Evolutionary conservation across 2,888 invertebrate species (phyloP).

Genomic region (Leucophora obtusa): DNA sequence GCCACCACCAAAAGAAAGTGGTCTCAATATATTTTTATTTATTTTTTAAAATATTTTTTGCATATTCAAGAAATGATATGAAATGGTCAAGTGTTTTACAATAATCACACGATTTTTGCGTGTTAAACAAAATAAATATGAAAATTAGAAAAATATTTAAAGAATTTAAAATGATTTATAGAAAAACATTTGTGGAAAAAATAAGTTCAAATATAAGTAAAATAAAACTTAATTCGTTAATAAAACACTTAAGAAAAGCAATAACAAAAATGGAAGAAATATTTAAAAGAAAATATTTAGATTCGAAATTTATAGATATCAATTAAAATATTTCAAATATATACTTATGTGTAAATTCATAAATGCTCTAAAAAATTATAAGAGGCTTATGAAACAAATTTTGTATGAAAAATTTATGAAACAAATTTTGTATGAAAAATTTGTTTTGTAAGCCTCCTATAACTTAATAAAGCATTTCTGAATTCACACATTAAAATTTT

Average conservation of each 20-base stretch:
- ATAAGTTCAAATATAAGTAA: constrained; percentile 4
- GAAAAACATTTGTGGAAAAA: constrained; percentile 34
- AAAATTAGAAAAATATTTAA: constrained; percentile 35
- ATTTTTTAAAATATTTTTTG: background rate
- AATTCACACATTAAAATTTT: no score
- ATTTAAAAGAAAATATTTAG: background rate
- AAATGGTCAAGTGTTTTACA: constrained; percentile 56
- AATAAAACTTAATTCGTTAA: background rate
- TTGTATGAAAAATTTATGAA: no score
- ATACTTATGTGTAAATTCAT: no score
- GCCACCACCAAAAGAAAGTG: constrained; percentile 28
- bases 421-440: no score
- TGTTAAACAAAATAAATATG: constrained; percentile 41
- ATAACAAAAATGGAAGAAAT: no score
- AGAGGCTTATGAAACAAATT: no score
- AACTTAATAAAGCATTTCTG: no score
- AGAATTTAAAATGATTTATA: constrained; percentile 48
- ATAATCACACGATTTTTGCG: constrained; percentile 30
- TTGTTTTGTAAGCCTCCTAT: no score
- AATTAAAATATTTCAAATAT: background rate
- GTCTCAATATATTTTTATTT: constrained; percentile 29
- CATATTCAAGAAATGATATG: constrained; percentile 52
- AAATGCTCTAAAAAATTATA: no score
- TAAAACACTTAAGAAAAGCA: background rate
- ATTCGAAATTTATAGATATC: background rate